These are phyloP conservation scores for Lasioglossum zephyrum DNA, from an alignment of 2,888 invertebrate species.

Conservation along the genomic window DNA sequence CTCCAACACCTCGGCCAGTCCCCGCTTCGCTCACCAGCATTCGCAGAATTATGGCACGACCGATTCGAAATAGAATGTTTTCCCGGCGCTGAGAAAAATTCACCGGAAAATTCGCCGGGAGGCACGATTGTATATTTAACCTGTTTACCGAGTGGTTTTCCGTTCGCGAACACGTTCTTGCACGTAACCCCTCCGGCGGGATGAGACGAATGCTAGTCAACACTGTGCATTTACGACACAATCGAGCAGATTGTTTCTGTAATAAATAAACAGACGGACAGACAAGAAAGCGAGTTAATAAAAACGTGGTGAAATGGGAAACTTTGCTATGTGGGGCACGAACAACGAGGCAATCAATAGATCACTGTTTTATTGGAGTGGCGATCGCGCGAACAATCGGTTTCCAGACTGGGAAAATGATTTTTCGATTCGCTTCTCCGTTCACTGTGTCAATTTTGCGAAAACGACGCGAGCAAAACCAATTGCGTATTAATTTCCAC, in stretches of 20 bases:
- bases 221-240: background rate
- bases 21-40: slow-evolving; percentile 1
- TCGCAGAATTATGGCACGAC: slow-evolving; percentile 22
- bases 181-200: background rate
- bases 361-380: background rate
- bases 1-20: background rate
- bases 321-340: no score
- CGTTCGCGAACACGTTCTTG: background rate
- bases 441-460: background rate
- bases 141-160: background rate
- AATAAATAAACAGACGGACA: no score
- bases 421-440: background rate
- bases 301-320: background rate
- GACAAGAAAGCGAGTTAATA: no score
- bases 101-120: background rate
- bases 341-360: background rate
- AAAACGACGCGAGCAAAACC: background rate
- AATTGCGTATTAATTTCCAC: background rate
- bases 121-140: background rate
- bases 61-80: background rate
- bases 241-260: background rate
- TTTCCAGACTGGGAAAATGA: background rate
- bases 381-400: background rate
- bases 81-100: background rate
- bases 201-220: background rate